A percentile compares a stretch with the other conserved stretches of the same genome.
Evolutionary conservation across 1,140 invertebrate genomes (phyloP).

Genomic region (Eulimnadia texana): DNA sequence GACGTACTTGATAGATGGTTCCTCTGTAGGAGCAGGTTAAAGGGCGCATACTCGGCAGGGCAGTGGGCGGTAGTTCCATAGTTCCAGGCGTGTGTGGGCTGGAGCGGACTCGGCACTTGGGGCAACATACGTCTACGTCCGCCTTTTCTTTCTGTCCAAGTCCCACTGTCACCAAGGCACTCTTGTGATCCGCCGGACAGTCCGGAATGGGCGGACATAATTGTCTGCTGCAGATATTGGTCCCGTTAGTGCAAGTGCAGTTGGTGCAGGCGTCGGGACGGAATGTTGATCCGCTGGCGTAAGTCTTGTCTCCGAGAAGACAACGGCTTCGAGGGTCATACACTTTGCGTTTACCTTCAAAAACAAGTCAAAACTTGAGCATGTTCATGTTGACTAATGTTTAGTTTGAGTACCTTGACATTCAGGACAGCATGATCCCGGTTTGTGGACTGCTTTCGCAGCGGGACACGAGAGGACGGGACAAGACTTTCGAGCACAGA

Average conservation of each 20-base stretch:
- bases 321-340: conserved; percentile 32
- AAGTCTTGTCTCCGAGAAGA: conserved; percentile 48
- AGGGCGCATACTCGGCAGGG: conserved; percentile 4
- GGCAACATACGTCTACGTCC: neutral
- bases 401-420: conserved; percentile 48
- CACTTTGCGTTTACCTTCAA: conserved; percentile 22
- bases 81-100: neutral
- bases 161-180: conserved; percentile 54
- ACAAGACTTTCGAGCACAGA: conserved; percentile 68
- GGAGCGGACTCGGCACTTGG: conserved; percentile 9
- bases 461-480: conserved; percentile 61
- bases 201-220: conserved; percentile 46
- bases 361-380: conserved; percentile 23
- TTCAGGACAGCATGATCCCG: conserved; percentile 67
- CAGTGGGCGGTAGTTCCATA: neutral
- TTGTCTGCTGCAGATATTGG: conserved; percentile 53
- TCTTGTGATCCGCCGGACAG: conserved; percentile 52
- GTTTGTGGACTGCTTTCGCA: conserved; percentile 43
- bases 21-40: conserved; percentile 17
- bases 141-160: neutral
- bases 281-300: conserved; percentile 39
- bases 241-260: conserved; percentile 56
- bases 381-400: conserved; percentile 24
- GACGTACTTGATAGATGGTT: conserved; percentile 13
- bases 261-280: conserved; percentile 61